Conservation (phyloP, 2,113 vertebrate species). For the Syngnathus typhle region DNA sequence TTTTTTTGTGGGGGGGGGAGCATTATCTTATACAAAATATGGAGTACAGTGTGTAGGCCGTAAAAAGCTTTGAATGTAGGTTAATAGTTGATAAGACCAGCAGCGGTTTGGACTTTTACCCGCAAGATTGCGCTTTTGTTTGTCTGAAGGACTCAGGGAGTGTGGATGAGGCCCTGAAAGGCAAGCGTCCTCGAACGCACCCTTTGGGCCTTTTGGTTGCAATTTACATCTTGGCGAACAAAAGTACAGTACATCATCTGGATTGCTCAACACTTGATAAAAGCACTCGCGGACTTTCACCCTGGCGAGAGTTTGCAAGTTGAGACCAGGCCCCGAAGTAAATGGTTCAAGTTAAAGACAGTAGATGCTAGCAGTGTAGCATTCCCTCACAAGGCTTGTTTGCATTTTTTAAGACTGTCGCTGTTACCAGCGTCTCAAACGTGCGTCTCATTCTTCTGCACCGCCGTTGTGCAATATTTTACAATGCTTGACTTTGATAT, state of each 20-base stretch:
- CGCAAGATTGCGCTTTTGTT: conserved; percentile 43
- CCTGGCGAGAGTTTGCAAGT: background rate
- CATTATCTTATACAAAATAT: conserved; percentile 3
- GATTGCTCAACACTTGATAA: background rate
- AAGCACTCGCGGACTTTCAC: background rate
- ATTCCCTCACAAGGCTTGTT: background rate
- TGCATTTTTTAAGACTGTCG: background rate
- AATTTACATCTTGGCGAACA: background rate
- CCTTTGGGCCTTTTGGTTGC: background rate
- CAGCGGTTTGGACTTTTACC: conserved; percentile 60
- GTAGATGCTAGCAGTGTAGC: background rate
- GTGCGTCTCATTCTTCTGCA: background rate
- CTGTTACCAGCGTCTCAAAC: background rate
- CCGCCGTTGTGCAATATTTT: background rate
- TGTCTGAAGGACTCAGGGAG: conserved; percentile 13
- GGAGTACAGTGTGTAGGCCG: background rate
- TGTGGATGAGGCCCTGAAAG: background rate
- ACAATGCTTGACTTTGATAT: conserved; percentile 17
- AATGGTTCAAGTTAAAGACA: background rate
- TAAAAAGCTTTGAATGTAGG: conserved; percentile 20
- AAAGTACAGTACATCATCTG: background rate
- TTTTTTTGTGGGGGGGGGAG: background rate
- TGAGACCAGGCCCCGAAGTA: background rate
- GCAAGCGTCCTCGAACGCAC: conserved; percentile 2
- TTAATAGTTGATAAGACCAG: conserved; percentile 47